Conservation (phyloP, 2,888 invertebrate species). For the Heliconius ethilla region DNA sequence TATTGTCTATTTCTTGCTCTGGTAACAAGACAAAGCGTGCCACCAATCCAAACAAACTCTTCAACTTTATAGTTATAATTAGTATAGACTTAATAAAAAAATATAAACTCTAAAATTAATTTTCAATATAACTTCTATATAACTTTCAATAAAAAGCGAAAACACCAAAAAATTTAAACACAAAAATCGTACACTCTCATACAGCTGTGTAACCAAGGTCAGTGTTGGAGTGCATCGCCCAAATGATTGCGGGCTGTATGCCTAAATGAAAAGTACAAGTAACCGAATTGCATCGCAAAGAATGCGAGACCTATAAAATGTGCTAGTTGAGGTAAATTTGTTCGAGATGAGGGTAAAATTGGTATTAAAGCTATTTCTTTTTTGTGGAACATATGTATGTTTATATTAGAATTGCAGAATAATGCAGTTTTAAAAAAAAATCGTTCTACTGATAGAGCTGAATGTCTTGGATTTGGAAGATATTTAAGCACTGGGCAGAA, state of each 20-base stretch:
- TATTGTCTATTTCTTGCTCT: not conserved
- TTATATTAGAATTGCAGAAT: too few species aligned
- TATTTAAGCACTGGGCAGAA: too few species aligned
- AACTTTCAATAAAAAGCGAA: not conserved
- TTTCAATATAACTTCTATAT: not conserved
- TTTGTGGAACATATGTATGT: too few species aligned
- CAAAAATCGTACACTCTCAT: slow-evolving; percentile 47
- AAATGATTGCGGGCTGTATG: slow-evolving; percentile 42
- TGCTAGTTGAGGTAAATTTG: not conserved
- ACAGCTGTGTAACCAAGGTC: slow-evolving; percentile 80
- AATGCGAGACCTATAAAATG: slow-evolving; percentile 43
- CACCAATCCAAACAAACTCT: too few species aligned
- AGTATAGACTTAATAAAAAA: too few species aligned
- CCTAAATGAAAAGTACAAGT: slow-evolving; percentile 53
- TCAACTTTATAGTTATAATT: too few species aligned
- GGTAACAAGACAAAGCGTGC: not conserved
- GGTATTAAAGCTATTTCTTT: too few species aligned
- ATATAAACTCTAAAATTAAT: too few species aligned
- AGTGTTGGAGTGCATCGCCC: slow-evolving; percentile 79
- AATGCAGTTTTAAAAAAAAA: too few species aligned
- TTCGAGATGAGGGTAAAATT: not conserved
- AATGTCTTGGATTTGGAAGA: too few species aligned
- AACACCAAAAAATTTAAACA: not conserved
- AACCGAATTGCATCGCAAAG: slow-evolving; percentile 70
- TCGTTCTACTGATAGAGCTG: too few species aligned